A percentile compares a stretch with the other conserved stretches of the same genome.
Conservation (phyloP, 2,113 vertebrate species). For the Trematomus loennbergii region DNA sequence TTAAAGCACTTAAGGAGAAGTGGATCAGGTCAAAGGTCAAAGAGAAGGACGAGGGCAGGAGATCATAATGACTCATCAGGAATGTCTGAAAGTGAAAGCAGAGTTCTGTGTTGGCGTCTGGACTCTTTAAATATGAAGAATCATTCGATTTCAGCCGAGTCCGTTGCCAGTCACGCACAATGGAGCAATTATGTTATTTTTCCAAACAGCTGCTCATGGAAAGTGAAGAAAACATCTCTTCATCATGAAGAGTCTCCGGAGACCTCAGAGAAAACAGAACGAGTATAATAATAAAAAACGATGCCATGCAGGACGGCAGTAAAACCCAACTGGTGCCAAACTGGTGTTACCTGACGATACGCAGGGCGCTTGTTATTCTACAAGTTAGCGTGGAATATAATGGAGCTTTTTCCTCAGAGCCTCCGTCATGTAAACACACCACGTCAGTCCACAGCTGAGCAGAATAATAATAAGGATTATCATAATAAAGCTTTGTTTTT, state of each 20-base stretch:
- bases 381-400: conserved; percentile 19
- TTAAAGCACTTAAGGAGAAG: no score
- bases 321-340: background rate
- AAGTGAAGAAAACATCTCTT: conserved; percentile 25
- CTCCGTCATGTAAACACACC: conserved; percentile 24
- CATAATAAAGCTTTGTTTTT: no score
- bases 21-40: no score
- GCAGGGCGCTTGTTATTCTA: conserved; percentile 56
- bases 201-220: conserved; percentile 26
- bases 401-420: conserved; percentile 24
- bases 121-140: conserved; percentile 3
- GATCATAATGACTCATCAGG: no score
- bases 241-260: conserved; percentile 8
- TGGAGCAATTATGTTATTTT: conserved; percentile 44
- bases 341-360: conserved; percentile 53
- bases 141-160: background rate
- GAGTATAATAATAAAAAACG: background rate
- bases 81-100: no score
- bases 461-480: conserved; percentile 22
- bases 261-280: conserved; percentile 9
- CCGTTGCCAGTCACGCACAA: conserved; percentile 49
- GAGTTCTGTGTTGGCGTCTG: no score
- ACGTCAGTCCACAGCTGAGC: conserved; percentile 14
- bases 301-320: background rate
- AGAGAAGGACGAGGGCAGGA: no score